Evolutionary conservation across 2,113 vertebrate genomes (phyloP).

Genomic region (Camarhynchus parvulus): DNA sequence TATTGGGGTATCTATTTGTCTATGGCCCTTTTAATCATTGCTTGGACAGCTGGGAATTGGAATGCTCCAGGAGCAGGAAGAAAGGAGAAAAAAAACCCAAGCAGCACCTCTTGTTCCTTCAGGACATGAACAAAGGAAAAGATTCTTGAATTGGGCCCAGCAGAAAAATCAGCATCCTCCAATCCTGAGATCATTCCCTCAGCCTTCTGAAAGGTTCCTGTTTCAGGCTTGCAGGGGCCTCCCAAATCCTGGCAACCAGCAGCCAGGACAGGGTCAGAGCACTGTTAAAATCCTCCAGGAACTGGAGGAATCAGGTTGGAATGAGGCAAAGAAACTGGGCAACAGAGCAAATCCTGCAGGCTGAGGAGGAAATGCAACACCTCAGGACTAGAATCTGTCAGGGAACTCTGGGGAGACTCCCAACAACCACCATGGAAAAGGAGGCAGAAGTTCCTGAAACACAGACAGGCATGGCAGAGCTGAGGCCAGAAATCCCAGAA

Average conservation of each 20-base stretch:
- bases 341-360: not conserved
- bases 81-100: not conserved
- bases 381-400: not conserved
- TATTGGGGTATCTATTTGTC: not conserved
- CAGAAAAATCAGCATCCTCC: not conserved
- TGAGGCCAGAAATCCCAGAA: not conserved
- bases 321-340: not conserved
- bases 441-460: not conserved
- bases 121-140: not conserved
- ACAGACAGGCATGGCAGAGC: not conserved
- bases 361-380: not conserved
- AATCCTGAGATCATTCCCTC: not conserved
- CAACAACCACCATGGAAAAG: not conserved
- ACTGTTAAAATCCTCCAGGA: not conserved
- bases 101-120: not conserved
- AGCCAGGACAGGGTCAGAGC: not conserved
- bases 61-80: not conserved
- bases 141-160: not conserved
- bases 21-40: not conserved
- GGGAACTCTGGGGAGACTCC: not conserved
- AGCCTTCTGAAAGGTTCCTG: not conserved
- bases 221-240: not conserved
- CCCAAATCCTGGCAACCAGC: not conserved
- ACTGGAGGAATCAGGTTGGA: not conserved
- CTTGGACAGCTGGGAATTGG: not conserved